Conservation (phyloP, 2,888 invertebrate genomes). For the Oxycera nigricornis region DNA sequence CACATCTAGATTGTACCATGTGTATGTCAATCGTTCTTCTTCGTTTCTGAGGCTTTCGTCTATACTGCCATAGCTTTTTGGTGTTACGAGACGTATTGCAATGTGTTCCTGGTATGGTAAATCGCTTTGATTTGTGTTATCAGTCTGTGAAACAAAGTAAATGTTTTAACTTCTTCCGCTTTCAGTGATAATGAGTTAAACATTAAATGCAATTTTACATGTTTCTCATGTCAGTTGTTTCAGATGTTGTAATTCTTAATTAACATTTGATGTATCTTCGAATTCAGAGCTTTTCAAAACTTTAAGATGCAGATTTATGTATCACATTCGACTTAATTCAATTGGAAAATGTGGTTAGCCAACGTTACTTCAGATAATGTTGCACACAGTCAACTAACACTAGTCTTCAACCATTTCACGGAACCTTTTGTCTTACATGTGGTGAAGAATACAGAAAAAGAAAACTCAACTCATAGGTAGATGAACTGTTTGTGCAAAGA, state of each 20-base stretch:
- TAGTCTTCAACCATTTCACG: not conserved
- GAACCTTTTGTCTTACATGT: not conserved
- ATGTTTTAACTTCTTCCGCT: not conserved
- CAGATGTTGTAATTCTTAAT: not conserved
- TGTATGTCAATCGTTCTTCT: slow-evolving; percentile 69
- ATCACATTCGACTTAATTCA: no score
- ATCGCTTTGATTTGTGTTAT: not conserved
- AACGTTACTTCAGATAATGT: not conserved
- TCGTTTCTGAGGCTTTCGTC: slow-evolving; percentile 11
- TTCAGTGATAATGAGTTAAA: not conserved
- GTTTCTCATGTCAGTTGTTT: not conserved
- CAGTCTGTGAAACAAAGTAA: not conserved
- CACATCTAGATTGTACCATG: slow-evolving; percentile 82
- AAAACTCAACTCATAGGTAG: not conserved
- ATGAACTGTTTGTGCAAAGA: no score
- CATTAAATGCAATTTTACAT: not conserved
- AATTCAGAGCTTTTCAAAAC: no score
- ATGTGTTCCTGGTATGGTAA: slow-evolving; percentile 7
- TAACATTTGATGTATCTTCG: no score
- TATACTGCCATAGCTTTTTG: slow-evolving; percentile 58
- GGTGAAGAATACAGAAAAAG: not conserved
- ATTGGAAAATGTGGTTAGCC: no score
- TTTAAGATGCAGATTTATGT: no score
- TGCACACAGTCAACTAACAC: not conserved
- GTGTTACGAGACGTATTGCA: slow-evolving; percentile 14